Percentiles rank a stretch among this genome's conserved stretches.
These are phyloP conservation scores for Halisarca cf. caerulea DNA, from an alignment of 37 sponge, comb jelly and placozoan genomes.

Conservation along the genomic window DNA sequence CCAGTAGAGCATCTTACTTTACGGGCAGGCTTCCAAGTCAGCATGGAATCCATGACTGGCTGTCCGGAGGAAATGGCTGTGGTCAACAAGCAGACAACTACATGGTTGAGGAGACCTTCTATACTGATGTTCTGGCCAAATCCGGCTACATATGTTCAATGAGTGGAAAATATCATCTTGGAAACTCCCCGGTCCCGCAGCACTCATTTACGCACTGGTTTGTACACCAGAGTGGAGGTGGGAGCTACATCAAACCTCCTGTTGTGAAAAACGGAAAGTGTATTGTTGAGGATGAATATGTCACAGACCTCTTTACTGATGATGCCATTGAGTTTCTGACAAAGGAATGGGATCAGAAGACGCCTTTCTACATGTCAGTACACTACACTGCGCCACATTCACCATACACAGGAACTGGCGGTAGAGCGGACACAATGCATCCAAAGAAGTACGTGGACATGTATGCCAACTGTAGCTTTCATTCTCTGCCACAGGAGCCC, in stretches of 20 bases:
- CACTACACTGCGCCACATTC: conserved; percentile 76
- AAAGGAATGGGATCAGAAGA: neutral
- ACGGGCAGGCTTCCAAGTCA: conserved; percentile 74
- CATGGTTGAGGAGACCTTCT: conserved; percentile 51
- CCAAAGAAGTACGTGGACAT: conserved; percentile 58
- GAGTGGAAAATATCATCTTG: conserved; percentile 73
- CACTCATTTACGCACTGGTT: conserved; percentile 77
- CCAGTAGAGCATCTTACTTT: conserved; percentile 62
- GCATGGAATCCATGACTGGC: conserved; percentile 76
- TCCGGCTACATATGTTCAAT: conserved; percentile 62
- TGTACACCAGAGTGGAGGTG: conserved; percentile 73
- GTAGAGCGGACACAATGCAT: conserved; percentile 59
- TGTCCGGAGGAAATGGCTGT: conserved; percentile 67
- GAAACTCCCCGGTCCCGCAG: conserved; percentile 52
- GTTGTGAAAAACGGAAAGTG: conserved; percentile 62
- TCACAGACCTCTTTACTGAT: conserved; percentile 69
- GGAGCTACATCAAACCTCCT: conserved; percentile 67
- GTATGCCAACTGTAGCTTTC: conserved; percentile 61
- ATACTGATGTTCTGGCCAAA: conserved; percentile 60
- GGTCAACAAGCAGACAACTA: conserved; percentile 42
- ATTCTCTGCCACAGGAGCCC: conserved; percentile 64
- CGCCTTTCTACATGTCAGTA: conserved; percentile 68
- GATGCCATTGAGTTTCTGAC: conserved; percentile 60
- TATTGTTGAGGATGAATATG: conserved; percentile 50
- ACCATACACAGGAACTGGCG: conserved; percentile 59